Base-by-base conservation (phyloP, 2,888 invertebrate genomes). In the Habrosyne pyritoides region DNA sequence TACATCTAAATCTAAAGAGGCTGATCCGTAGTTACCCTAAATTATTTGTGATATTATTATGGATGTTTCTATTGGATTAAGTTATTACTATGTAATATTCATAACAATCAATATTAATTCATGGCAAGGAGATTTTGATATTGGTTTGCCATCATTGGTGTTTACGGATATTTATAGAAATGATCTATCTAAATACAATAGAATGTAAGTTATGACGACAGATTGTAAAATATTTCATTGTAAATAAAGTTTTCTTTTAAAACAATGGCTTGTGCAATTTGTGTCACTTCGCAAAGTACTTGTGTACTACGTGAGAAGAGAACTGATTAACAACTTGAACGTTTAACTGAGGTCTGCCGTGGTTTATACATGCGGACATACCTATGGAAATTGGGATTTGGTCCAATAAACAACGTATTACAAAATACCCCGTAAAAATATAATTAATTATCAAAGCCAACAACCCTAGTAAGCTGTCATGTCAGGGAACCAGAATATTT, bases 21-120 rank as follows among this genome's bases (percentile, higher is more conserved):
- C 83, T 80, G 81, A 78, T 69, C 79, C 63, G 76, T 87, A 87
- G 89, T 89, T 89, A 87, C 87, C 87, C 85, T 91, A 91, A 91
- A 89, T 91, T 89, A 91, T 89, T 89, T 86, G 89, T 90, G 91
- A 91, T 91, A 91, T 87, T 87, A 83, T 82, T 83, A 83, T 81
- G 71, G 79, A 83, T 76, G 79, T 79, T 77, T 42, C 42, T 74
- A 68, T 73, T 79, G 74, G 70, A 64, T 69, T 75, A 74, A 72
- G 67, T 67, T 67, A 64, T 73, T 67, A 66, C 61, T 57, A 62
- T 61, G 57, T 61, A 24, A 24, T 24, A 24, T 22, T 18, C 42
- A 42, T 42, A 36, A 48, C 47, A 33, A 47, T 10, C 24, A 48
- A 22, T 6, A 42, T 42, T 18, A 18, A 6, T 42, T 42, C 14